Base-by-base conservation (phyloP, 2,797 vertebrate species). In the Rallus crepitans region DNA sequence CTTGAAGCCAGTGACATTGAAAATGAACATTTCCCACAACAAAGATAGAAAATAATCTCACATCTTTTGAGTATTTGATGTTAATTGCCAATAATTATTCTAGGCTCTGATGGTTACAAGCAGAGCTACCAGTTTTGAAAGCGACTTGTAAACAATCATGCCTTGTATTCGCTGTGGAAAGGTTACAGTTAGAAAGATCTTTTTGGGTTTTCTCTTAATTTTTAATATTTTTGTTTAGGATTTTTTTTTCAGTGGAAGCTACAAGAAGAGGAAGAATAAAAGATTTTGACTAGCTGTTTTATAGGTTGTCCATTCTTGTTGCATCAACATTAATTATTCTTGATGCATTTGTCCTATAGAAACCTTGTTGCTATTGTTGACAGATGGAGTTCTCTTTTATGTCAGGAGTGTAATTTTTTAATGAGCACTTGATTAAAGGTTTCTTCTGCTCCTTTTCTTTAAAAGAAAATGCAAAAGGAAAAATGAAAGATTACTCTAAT, bases 251-350 rank as follows among this genome's bases (percentile, higher is more conserved):
- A 92, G 69, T 30, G 57, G 65, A 86, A 76, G 28, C 52, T 94
- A 50, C 23, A 45, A 70, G 3, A 27, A 47, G 20, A 76, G 28
- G 64, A 91, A 57, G 39, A 90, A 55, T 92, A 82, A 94, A 82
- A 88, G 75, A 30, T 91, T 95, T 88, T 94, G 89, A 89, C 84
- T 80, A 75, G 90, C 65, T 93, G 31, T 92, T 93, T 94, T 91
- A 33, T 89, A 80, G 40, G 24, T 92, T 96, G 85, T 92, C 93
- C 78, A 33, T 93, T 95, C 81, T 92, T 84, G 40, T 90, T 97
- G 31, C 64, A 94, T 89, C 92, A 93, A 63, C 63, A n/a, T 93
- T 94, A 95, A 93, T 94, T 96, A 94, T 96, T 93, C 81, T 82
- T 95, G 76, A 87, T 88, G 12, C 79, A 80, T 94, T 96, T 96